A percentile compares a stretch with the other conserved stretches of the same genome.
Evolutionary conservation across 2,888 invertebrate species (phyloP).

Genomic region (Zootermopsis nevadensis): DNA sequence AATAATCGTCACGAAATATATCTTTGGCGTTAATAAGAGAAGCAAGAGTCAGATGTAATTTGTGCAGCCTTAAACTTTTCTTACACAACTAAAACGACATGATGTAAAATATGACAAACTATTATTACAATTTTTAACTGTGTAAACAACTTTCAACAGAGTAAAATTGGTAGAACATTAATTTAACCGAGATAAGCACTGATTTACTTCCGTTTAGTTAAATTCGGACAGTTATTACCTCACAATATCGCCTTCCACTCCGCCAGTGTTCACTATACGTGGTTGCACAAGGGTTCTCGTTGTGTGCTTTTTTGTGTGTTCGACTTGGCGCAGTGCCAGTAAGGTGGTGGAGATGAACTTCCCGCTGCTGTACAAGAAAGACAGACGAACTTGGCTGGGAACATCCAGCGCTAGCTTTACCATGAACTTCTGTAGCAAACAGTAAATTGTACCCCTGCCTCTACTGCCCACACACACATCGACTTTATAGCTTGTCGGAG

Average conservation of each 20-base stretch:
- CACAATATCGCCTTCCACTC: not conserved
- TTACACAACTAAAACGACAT: too few relatives aligned
- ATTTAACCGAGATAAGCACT: not conserved
- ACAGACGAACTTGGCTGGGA: constrained; percentile 32
- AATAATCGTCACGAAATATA: too few relatives aligned
- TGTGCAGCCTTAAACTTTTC: too few relatives aligned
- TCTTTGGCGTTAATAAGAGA: too few relatives aligned
- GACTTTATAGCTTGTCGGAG: constrained; percentile 25
- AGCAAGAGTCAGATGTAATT: too few relatives aligned
- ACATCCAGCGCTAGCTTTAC: constrained; percentile 23
- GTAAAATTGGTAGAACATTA: not conserved
- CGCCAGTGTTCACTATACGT: not conserved
- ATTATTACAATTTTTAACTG: too few relatives aligned
- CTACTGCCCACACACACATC: constrained; percentile 17
- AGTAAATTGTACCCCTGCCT: constrained; percentile 29
- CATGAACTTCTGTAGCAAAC: constrained; percentile 27
- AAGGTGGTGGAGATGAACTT: constrained; percentile 6
- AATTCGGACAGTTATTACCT: not conserved
- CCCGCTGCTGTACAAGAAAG: constrained; percentile 5
- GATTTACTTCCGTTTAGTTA: not conserved
- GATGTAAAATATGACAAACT: too few relatives aligned
- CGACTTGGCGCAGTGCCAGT: constrained; percentile 16
- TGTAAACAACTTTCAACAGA: too few relatives aligned
- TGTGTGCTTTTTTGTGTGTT: not conserved
- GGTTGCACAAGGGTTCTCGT: not conserved